Conservation (phyloP, 2,113 vertebrate species). For the Progne subis region DNA sequence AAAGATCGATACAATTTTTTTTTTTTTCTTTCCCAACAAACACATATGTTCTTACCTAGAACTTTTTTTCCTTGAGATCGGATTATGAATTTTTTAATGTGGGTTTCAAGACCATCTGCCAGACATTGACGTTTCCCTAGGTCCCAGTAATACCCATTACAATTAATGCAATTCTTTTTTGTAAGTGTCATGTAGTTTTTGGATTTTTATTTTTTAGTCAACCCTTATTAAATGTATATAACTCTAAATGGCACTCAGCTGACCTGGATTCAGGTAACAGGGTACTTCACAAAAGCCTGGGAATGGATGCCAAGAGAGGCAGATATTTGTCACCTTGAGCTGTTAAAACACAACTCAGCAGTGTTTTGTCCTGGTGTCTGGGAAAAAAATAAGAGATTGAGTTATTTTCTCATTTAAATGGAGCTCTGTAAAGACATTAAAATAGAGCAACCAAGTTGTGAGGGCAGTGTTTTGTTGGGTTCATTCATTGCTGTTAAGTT, state of each 20-base stretch:
- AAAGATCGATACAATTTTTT: neutral
- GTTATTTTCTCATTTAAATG: neutral
- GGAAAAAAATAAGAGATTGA: neutral
- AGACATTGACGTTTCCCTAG: neutral
- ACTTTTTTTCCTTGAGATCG: neutral
- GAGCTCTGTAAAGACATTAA: neutral
- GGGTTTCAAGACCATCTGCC: slow-evolving; percentile 40
- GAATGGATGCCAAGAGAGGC: neutral
- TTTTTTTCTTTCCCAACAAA: slow-evolving; percentile 25
- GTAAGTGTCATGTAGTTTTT: neutral
- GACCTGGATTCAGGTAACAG: neutral
- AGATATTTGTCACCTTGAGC: neutral
- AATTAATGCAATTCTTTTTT: neutral
- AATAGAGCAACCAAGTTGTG: neutral
- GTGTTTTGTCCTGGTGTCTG: neutral
- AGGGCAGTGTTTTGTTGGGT: neutral
- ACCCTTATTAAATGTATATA: neutral
- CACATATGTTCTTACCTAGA: slow-evolving; percentile 24
- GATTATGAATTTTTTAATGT: neutral
- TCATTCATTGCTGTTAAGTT: neutral
- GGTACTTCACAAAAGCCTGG: neutral
- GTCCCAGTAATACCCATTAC: neutral
- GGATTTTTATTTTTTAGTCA: neutral
- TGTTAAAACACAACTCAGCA: neutral
- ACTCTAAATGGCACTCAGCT: neutral